These are phyloP conservation scores for Micromys minutus DNA, from an alignment of 2,113 vertebrate genomes.

Conservation along the genomic window DNA sequence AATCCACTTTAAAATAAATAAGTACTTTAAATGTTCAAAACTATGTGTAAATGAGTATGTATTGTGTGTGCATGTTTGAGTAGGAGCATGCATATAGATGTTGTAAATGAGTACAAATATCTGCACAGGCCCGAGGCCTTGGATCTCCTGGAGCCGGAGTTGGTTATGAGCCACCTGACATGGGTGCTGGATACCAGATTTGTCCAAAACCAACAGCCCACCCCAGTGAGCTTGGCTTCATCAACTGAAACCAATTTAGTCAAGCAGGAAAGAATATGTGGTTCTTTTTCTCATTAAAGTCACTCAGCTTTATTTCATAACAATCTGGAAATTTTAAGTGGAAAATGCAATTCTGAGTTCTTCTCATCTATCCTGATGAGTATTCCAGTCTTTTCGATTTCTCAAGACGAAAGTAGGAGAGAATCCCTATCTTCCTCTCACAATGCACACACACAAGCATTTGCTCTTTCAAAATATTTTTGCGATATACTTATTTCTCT, in stretches of 20 bases:
- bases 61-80: neutral
- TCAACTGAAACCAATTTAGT: neutral
- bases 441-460: neutral
- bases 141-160: neutral
- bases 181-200: neutral
- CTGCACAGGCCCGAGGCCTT: neutral
- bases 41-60: neutral
- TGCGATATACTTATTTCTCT: neutral
- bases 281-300: neutral
- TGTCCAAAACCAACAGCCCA: neutral
- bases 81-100: neutral
- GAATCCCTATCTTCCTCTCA: neutral
- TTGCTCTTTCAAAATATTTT: neutral
- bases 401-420: neutral
- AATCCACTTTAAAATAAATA: neutral
- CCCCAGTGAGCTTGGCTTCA: neutral
- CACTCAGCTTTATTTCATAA: neutral
- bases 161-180: neutral
- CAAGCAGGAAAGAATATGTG: neutral
- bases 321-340: neutral
- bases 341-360: neutral
- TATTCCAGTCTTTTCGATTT: neutral
- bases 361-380: neutral
- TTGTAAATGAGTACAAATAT: neutral
- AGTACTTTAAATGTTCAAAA: neutral